Evolutionary conservation across 1,140 invertebrate genomes (phyloP).

Genomic region (Drosophila mayri): DNA sequence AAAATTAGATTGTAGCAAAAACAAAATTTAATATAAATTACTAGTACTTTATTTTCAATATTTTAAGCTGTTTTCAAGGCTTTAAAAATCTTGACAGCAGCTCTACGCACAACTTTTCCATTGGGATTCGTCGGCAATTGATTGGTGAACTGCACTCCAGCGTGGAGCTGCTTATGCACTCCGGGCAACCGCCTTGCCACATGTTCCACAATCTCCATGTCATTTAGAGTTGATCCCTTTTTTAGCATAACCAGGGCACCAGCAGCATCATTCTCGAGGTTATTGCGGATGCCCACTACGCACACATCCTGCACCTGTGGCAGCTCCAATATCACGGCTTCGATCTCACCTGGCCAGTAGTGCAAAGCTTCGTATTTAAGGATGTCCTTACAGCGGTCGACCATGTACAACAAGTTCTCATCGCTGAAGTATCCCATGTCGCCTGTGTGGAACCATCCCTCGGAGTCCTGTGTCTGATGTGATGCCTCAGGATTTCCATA

Average conservation of each 20-base stretch:
- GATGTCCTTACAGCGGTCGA: slow-evolving; percentile 91
- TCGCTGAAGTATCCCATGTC: slow-evolving; percentile 90
- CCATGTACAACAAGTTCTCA: slow-evolving; percentile 88
- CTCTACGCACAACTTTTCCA: too few species aligned
- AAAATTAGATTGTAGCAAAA: too few species aligned
- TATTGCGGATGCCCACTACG: slow-evolving; percentile 63
- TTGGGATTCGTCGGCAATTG: too few species aligned
- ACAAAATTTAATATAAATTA: too few species aligned
- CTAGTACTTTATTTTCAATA: too few species aligned
- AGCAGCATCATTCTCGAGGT: slow-evolving; percentile 46
- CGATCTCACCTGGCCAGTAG: slow-evolving; percentile 73
- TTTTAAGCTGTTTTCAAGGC: too few species aligned
- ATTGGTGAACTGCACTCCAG: too few species aligned
- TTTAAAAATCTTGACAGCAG: too few species aligned
- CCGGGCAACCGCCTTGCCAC: too few species aligned
- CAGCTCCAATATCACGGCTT: slow-evolving; percentile 42
- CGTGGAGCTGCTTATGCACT: too few species aligned
- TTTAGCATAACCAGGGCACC: slow-evolving; percentile 56
- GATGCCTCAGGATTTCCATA: slow-evolving; percentile 78
- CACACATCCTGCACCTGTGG: slow-evolving; percentile 58
- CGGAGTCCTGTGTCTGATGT: slow-evolving; percentile 85
- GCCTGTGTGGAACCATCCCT: slow-evolving; percentile 91
- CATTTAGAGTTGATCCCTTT: slow-evolving; percentile 13
- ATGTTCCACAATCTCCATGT: not conserved
- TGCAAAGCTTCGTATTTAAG: slow-evolving; percentile 88